phyloP scores from a whole-genome alignment of 2,797 vertebrate species.

The Rhabdomys pumilio region DNA sequence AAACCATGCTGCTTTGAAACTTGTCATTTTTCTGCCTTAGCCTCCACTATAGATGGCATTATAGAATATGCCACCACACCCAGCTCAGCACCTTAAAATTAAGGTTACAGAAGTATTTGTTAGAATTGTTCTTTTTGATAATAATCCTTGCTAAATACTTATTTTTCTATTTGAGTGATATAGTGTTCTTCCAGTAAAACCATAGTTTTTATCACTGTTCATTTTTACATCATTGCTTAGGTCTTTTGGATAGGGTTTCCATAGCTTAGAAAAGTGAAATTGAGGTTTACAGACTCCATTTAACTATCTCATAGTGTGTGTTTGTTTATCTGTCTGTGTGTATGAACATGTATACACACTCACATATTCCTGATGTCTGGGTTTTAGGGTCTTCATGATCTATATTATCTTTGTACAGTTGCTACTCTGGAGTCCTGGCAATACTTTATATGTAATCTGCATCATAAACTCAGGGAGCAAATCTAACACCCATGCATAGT shows the following conservation, averaged over 20 bases:
- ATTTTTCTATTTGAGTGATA: neutral
- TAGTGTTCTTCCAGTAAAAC: neutral
- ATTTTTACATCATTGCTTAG: neutral
- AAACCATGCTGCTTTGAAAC: neutral
- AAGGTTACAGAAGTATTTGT: neutral
- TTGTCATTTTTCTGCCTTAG: neutral
- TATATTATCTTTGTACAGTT: accelerated
- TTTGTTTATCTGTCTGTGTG: neutral
- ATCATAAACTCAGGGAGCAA: neutral
- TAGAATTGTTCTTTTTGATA: neutral
- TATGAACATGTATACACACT: neutral
- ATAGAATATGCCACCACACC: neutral
- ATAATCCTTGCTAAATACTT: neutral
- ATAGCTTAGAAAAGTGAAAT: neutral
- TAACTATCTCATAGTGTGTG: neutral
- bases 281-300: neutral
- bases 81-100: neutral
- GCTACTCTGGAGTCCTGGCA: neutral
- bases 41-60: neutral
- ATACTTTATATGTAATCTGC: neutral
- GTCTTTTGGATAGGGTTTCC: neutral
- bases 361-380: neutral
- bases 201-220: neutral
- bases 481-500: accelerated
- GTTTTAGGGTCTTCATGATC: neutral